A percentile compares a stretch with the other conserved stretches of the same genome.
phyloP scores from a whole-genome alignment of 1,140 invertebrate genomes.

The Drosophila pruinosa region DNA sequence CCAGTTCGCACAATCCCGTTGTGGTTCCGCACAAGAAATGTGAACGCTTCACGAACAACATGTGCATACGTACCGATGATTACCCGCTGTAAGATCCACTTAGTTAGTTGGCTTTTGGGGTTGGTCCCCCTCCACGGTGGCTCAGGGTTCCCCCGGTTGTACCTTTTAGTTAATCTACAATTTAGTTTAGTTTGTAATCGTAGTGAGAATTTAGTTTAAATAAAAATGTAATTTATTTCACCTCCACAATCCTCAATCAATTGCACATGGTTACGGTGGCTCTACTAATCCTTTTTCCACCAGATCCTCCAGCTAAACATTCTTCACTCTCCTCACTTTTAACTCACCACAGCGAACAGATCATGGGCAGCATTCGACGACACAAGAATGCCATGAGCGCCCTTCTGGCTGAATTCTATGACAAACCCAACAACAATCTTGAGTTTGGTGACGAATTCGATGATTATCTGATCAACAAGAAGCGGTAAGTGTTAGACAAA shows the following conservation, averaged over 20 bases:
- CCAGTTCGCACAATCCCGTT: constrained; percentile 58
- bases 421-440: constrained; percentile 82
- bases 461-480: constrained; percentile 65
- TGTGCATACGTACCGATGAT: constrained; percentile 89
- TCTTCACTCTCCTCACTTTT: constrained; percentile 1
- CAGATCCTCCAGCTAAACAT: neutral
- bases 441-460: constrained; percentile 79
- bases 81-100: constrained; percentile 89
- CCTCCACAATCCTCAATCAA: constrained; percentile 21
- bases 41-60: constrained; percentile 89
- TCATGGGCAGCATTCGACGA: constrained; percentile 88
- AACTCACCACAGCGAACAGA: constrained; percentile 86
- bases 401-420: constrained; percentile 88
- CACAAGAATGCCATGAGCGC: constrained; percentile 88
- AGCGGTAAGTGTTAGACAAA: constrained; percentile 53
- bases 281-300: constrained; percentile 19
- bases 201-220: constrained; percentile 48
- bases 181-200: constrained; percentile 37
- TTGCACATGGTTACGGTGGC: constrained; percentile 62
- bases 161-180: constrained; percentile 12
- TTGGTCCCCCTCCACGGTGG: constrained; percentile 14
- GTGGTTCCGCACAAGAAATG: constrained; percentile 83
- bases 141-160: constrained; percentile 26
- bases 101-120: constrained; percentile 29
- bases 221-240: constrained; percentile 67